Evolutionary conservation across 53 echinoderm and acorn worm genomes (phyloP).

Genomic region (Henricia sp.): DNA sequence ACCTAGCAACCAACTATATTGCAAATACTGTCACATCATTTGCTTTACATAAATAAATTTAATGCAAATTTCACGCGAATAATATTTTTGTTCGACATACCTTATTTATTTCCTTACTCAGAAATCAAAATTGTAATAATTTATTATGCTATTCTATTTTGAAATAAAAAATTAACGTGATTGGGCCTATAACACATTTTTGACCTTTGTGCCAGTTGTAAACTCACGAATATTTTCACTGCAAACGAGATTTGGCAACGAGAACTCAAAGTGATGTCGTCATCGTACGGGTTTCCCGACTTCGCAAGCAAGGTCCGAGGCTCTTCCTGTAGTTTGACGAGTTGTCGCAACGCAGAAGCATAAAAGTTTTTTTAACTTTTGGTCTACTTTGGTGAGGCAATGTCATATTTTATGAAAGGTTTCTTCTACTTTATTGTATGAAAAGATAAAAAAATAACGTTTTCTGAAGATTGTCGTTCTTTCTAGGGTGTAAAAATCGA

Average conservation of each 20-base stretch:
- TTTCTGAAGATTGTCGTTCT: not conserved
- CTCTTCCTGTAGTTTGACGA: constrained; percentile 63
- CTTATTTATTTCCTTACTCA: no score
- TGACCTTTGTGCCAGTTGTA: constrained; percentile 17
- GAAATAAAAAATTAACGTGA: no score
- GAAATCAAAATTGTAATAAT: no score
- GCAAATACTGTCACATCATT: no score
- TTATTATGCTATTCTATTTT: no score
- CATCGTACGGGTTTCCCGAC: constrained; percentile 66
- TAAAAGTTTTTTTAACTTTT: constrained; percentile 56
- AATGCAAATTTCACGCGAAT: no score
- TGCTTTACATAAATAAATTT: no score
- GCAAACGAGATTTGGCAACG: constrained; percentile 45
- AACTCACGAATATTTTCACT: constrained; percentile 41
- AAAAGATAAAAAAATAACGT: not conserved
- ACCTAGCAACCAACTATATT: no score
- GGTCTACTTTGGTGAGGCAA: constrained; percentile 50
- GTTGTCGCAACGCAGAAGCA: constrained; percentile 52
- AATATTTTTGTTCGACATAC: no score
- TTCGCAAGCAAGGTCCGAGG: constrained; percentile 48
- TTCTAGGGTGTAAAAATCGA: constrained; percentile 9
- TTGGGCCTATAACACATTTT: no score
- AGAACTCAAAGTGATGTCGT: constrained; percentile 61
- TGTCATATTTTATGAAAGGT: constrained; percentile 33
- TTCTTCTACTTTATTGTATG: not conserved